A percentile compares a stretch with the other conserved stretches of the same genome.
Conservation (phyloP, 1,140 invertebrate species). For the Ephestia elutella region DNA sequence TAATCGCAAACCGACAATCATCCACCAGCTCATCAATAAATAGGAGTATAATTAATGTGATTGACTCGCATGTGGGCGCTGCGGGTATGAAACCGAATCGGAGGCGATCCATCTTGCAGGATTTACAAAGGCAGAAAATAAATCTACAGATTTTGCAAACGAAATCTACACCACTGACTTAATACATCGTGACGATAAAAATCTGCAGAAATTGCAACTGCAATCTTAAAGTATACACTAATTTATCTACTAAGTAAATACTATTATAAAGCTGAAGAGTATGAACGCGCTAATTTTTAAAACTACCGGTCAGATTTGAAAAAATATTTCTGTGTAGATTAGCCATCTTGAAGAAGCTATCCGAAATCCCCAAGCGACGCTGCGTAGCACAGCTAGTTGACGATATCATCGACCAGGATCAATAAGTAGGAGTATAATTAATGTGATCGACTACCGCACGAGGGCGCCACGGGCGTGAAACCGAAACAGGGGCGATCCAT, state of each 20-base stretch:
- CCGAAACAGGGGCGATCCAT: slow-evolving; percentile 16
- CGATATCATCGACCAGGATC: not conserved
- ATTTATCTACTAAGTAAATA: too few species aligned
- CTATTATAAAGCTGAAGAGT: too few species aligned
- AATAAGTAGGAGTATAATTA: slow-evolving; percentile 10
- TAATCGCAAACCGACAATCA: not conserved
- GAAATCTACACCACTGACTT: too few species aligned
- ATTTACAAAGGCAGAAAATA: slow-evolving; percentile 21
- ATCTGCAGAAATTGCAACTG: too few species aligned
- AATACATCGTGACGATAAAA: too few species aligned
- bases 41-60: slow-evolving; percentile 10
- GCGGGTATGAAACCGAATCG: slow-evolving; percentile 1
- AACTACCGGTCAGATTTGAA: too few species aligned
- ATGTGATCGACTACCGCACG: slow-evolving; percentile 2
- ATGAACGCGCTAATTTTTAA: too few species aligned
- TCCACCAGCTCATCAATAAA: not conserved
- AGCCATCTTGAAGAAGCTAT: too few species aligned
- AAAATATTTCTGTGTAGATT: too few species aligned
- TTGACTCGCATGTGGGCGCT: slow-evolving; percentile 1
- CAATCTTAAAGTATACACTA: too few species aligned
- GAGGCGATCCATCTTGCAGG: slow-evolving; percentile 20
- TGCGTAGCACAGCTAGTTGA: not conserved
- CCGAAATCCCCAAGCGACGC: not conserved
- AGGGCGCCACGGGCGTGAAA: slow-evolving; percentile 1
- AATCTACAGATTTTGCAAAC: too few species aligned